Evolutionary conservation across 1,140 invertebrate species (phyloP).

Genomic region (Bombus vancouverensis): DNA sequence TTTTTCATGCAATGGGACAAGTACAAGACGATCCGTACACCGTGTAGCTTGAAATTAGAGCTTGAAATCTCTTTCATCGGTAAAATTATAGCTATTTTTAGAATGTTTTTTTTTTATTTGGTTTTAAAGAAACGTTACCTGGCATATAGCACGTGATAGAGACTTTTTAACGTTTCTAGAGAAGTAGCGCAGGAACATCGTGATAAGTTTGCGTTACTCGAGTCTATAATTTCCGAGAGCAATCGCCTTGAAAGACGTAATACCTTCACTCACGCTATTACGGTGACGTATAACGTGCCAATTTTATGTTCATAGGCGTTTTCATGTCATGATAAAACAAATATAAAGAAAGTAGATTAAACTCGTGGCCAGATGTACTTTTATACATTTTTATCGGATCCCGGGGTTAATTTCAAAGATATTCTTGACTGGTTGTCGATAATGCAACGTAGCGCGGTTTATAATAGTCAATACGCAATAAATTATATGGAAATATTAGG

Average conservation of each 20-base stretch:
- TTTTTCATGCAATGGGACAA: too few relatives aligned
- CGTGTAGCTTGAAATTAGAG: too few relatives aligned
- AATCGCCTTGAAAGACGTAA: slow-evolving; percentile 21
- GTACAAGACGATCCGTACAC: too few relatives aligned
- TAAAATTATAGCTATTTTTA: neutral
- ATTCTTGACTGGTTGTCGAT: neutral
- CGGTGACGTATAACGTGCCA: slow-evolving; percentile 1
- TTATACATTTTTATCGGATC: neutral
- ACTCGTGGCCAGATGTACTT: neutral
- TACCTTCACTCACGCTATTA: slow-evolving; percentile 22
- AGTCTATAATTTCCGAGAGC: neutral
- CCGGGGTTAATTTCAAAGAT: neutral
- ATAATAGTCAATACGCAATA: neutral
- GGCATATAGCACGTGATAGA: neutral
- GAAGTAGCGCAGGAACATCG: neutral
- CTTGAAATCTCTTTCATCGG: too few relatives aligned
- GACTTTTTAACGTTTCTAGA: neutral
- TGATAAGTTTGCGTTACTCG: slow-evolving; percentile 10
- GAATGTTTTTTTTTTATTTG: neutral
- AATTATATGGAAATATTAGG: neutral
- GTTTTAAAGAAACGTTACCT: neutral
- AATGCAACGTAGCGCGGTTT: neutral
- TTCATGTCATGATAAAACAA: neutral
- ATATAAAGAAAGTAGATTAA: neutral
- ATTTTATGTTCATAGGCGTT: slow-evolving; percentile 1